These are phyloP conservation scores for Drosophila imparisetae DNA, from an alignment of 2,888 invertebrate species.

Conservation along the genomic window DNA sequence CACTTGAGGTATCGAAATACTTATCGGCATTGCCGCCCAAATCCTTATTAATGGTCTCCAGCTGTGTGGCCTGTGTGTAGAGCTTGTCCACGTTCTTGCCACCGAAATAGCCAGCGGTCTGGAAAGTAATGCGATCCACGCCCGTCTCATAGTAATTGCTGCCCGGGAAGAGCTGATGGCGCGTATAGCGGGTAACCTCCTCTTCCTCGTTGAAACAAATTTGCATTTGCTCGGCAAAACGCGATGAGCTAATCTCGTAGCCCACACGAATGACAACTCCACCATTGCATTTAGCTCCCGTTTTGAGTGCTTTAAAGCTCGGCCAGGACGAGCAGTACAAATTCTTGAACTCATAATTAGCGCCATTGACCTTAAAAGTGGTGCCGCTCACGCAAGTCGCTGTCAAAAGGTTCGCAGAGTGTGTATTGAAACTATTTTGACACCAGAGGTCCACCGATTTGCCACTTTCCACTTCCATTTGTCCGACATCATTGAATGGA, in stretches of 20 bases:
- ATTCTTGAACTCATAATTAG: conserved; percentile 74
- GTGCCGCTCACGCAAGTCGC: conserved; percentile 79
- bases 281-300: conserved; percentile 77
- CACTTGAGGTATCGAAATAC: conserved; percentile 70
- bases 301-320: conserved; percentile 74
- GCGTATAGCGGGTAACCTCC: conserved; percentile 84
- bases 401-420: conserved; percentile 67
- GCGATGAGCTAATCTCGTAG: conserved; percentile 75
- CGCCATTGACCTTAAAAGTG: conserved; percentile 75
- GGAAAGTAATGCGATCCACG: conserved; percentile 82
- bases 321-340: conserved; percentile 83
- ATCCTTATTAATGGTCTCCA: conserved; percentile 80
- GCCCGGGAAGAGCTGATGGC: conserved; percentile 82
- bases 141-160: conserved; percentile 85
- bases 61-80: conserved; percentile 83
- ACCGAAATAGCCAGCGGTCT: conserved; percentile 81
- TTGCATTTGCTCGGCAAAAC: conserved; percentile 83
- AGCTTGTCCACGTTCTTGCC: conserved; percentile 82
- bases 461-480: conserved; percentile 71
- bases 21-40: conserved; percentile 76
- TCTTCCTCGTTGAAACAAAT: conserved; percentile 84
- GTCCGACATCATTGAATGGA: conserved; percentile 72
- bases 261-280: conserved; percentile 84
- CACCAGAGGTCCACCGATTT: conserved; percentile 81
- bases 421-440: conserved; percentile 69